Base-by-base conservation (phyloP, 2,113 vertebrate genomes). In the Myotis davidii region DNA sequence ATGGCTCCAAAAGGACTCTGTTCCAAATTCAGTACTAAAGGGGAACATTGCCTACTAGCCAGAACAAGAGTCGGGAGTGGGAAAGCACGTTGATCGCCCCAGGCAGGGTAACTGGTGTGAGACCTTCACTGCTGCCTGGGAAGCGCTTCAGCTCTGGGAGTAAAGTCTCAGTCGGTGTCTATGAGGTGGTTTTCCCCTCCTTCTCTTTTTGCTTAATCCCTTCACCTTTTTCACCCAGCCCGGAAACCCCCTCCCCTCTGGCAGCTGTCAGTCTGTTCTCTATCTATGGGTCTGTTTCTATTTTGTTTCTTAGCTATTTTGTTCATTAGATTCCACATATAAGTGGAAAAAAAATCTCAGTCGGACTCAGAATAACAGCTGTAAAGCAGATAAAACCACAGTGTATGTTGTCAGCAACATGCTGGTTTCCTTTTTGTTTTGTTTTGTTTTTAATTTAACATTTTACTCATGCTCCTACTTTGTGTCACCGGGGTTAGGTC, bases 391-490 rank as follows among this genome's bases (percentile, higher is more conserved):
- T 37, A 76, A 95, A 74, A 76, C 16, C 4, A 56, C 13, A 27
- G 13, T 54, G 20, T 0, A 0, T 70, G 45, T 39, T 14, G 70
- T 16, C 27, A 42, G 5, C 6, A 50, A 27, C 21, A 27, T 25
- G 50, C 16, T 82, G 39, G 52, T 74, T 88, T 29, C 12, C 70
- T 76, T 14, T 70, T 37, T 61, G 56, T 61, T 61, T 56, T 56
- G 54, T 34, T 82, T 61, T 32, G 14, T 9, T 70, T 42, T 48
- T 79, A 61, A 52, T 84, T 23, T 0, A 45, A 25, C 64, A 69
- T 77, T 67, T 83, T 86, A 88, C 50, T 81, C 34, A 70, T 64
- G 8, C 54, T 96, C 95, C 14, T 77, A 1, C 18, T 97, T 95
- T 70, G 37, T 29, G 73, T 81, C 76, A 61, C 52, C 42, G 0